phyloP scores from a whole-genome alignment of 2,113 vertebrate genomes.

The Dromas ardeola region DNA sequence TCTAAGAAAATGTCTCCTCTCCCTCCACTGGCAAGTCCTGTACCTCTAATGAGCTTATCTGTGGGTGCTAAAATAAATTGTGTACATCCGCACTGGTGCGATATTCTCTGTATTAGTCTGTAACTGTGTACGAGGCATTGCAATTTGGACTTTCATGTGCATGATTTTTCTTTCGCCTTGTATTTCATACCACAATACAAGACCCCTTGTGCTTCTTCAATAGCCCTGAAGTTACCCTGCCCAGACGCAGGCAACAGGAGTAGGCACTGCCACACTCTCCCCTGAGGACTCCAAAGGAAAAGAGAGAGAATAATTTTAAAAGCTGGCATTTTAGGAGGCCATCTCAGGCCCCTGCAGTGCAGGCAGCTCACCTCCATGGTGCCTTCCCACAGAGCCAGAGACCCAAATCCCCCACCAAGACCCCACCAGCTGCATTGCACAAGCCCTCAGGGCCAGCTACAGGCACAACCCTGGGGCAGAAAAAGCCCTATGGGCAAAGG shows the following conservation, averaged over 20 bases:
- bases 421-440: no score
- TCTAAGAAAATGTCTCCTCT: not conserved
- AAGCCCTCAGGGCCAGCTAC: accelerated
- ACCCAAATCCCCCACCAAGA: not conserved
- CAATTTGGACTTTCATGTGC: accelerated
- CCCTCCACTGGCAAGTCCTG: not conserved
- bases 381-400: not conserved
- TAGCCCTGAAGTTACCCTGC: not conserved
- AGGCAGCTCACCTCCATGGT: not conserved
- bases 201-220: not conserved
- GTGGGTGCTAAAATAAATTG: not conserved
- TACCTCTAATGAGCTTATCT: not conserved
- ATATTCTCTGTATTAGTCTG: not conserved
- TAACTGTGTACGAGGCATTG: not conserved
- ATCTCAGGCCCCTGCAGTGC: not conserved
- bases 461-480: not conserved
- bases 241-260: no score
- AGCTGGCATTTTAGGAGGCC: not conserved
- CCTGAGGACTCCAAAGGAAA: not conserved
- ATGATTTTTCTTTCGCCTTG: not conserved
- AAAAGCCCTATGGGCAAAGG: not conserved
- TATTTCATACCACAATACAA: not conserved
- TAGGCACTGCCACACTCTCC: not conserved
- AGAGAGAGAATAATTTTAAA: not conserved
- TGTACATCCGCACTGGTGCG: accelerated